Evolutionary conservation across 2,888 invertebrate genomes (phyloP).

Genomic region (Acleris laterana): DNA sequence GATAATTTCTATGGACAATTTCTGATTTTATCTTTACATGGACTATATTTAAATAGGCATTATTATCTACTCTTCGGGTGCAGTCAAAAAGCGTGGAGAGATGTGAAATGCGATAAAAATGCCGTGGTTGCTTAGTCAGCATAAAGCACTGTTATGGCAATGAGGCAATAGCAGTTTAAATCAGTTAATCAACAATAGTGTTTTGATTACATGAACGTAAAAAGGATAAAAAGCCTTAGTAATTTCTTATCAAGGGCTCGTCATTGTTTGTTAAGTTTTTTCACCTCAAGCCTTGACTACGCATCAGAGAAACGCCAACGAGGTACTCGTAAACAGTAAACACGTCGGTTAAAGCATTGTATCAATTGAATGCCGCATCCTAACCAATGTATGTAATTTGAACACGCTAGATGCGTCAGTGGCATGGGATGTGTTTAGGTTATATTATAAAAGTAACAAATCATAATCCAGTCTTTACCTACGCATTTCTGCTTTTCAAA

Average conservation of each 20-base stretch:
- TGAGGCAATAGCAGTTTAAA: too few species aligned
- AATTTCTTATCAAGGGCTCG: slow-evolving; percentile 7
- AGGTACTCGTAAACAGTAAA: slow-evolving; percentile 10
- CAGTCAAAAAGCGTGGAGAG: slow-evolving; percentile 26
- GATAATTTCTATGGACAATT: not conserved
- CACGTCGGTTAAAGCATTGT: too few species aligned
- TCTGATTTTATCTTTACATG: not conserved
- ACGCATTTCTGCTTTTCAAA: too few species aligned
- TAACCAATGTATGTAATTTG: too few species aligned
- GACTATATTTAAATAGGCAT: slow-evolving; percentile 16
- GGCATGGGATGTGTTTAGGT: too few species aligned
- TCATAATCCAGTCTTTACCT: too few species aligned
- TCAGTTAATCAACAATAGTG: too few species aligned
- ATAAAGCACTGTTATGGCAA: not conserved
- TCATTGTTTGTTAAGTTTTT: slow-evolving; percentile 31
- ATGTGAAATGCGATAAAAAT: slow-evolving; percentile 2
- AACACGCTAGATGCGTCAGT: too few species aligned
- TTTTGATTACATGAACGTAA: not conserved
- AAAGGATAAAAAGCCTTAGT: slow-evolving; percentile 20
- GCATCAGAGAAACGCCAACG: slow-evolving; percentile 18
- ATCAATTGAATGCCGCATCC: too few species aligned
- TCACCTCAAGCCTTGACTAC: slow-evolving; percentile 16
- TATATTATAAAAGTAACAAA: too few species aligned
- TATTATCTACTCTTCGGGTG: slow-evolving; percentile 27
- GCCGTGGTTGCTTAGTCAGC: not conserved